Base-by-base conservation (phyloP, 2,113 vertebrate genomes). In the Scolopax mira region DNA sequence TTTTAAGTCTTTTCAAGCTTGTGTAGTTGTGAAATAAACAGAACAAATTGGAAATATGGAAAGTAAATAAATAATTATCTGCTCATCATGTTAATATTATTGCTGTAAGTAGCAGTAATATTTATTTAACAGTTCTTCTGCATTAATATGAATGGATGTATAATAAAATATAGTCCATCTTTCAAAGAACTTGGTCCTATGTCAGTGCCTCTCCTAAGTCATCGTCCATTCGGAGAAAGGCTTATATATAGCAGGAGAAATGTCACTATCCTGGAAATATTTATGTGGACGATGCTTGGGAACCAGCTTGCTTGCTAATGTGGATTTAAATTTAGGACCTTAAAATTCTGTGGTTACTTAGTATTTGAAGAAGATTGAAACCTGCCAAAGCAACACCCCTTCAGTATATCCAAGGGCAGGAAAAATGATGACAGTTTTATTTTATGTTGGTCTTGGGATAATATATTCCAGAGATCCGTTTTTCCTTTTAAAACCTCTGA, bases 61-160 rank as follows among this genome's bases (percentile, higher is more conserved):
- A 81, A 37, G 39, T 65, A 90, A 89, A 94, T 88, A 90, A 94
- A 85, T 92, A 72, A 92, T 89, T 35, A 88, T 75, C 70, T 61
- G 66, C 48, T 88, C 54, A 87, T 91, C 66, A 37, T 65, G 57
- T 80, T 74, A 58, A 49, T 64, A 74, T 62, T 58, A 75, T 44
- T 69, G 51, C 84, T 84, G 77, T 58, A 70, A 64, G 42, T 24
- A 78, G 60, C 17, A n/a, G 48, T 35, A 88, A 85, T 57, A 65
- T 67, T 80, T 78, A 51, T 78, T 86, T 92, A 92, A 84, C 48
- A 79, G 55, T 90, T 78, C 48, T 44, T 60, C 80, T 46, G 46
- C 28, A 49, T 73, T 94, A 78, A 46, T 62, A 44, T 33, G 28
- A 52, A 77, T 35, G 7, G 58, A 18, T 22, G 6, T 61, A 16